Evolutionary conservation across 2,888 invertebrate species (phyloP), one percentile per base, ranked within the genome.

Genomic region (Galeruca laticollis): DNA sequence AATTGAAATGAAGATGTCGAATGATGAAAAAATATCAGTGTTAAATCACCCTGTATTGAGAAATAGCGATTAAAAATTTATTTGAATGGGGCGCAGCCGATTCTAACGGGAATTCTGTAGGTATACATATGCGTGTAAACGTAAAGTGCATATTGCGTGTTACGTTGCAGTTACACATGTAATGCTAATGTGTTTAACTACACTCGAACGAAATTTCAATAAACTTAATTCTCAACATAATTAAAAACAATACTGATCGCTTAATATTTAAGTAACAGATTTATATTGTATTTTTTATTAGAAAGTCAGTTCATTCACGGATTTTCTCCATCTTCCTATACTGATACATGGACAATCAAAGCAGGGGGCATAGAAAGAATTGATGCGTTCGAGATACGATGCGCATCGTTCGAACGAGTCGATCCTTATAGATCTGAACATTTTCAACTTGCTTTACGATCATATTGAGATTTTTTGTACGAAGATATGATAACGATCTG

Each of bases 31-130:
- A 54, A 54, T 54, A n/a, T 8, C 15, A 15, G 18, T 18, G 13
- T 31, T n/a, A 59, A 15, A 60, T 47, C 43, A 47, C 49, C 60
- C 47, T 47, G 47, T 60, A 60, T 57, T 65, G 57, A 56, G 61
- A 43, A 65, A 68, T 63, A 52, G 43, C 67, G 67, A 75, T 75
- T 74, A 74, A 73, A 73, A 69, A 74, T 75, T 73, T 73, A 75
- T 74, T 67, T 59, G 60, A 64, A 62, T 60, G 60, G 71, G 75
- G 73, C 71, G 75, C 75, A 72, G 73, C 71, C 20, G 21, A 57
- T 52, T 66, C 43, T 60, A 70, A 62, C 67, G 63, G 61, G 67
- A 59, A 31, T 31, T 43, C 43, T 59, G 37, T 63, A 40, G 31
- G 26, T 26, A 26, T 26, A 21, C 43, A 59, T 59, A 21, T 66